Conservation (phyloP, 2,888 invertebrate genomes). For the Norana najaformis region DNA sequence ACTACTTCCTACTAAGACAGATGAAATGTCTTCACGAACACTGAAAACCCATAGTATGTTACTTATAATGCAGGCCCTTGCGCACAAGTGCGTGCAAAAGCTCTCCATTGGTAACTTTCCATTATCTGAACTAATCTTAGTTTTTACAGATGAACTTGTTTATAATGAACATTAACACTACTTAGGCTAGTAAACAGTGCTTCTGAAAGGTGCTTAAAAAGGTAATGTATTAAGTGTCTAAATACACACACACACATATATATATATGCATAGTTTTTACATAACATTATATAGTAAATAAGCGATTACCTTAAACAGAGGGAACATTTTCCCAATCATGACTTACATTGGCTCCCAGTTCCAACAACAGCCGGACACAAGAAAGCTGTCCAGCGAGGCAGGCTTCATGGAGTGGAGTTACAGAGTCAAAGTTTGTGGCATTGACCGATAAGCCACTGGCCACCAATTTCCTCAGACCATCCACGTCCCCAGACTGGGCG, state of each 20-base stretch:
- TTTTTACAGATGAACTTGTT: no score
- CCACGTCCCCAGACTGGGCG: slow-evolving; percentile 24
- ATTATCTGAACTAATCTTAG: no score
- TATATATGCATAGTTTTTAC: neutral
- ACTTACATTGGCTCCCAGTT: slow-evolving; percentile 34
- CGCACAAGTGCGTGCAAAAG: no score
- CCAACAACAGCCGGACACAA: slow-evolving; percentile 30
- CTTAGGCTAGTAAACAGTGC: no score
- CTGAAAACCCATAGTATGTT: no score
- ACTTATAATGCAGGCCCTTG: no score
- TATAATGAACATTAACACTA: no score
- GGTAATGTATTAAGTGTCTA: no score
- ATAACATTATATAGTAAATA: neutral
- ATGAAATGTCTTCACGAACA: no score
- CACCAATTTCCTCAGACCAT: neutral
- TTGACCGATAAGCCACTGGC: slow-evolving; percentile 29
- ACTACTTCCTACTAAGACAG: no score
- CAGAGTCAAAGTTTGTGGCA: slow-evolving; percentile 28
- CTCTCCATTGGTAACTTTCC: no score
- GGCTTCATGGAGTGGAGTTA: slow-evolving; percentile 38
- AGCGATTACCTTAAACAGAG: neutral
- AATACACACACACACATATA: neutral
- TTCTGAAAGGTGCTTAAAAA: no score
- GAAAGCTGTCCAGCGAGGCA: slow-evolving; percentile 29
- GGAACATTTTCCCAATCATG: neutral